These are phyloP conservation scores for Oceanites oceanicus DNA, from an alignment of 2,113 vertebrate species.

Conservation along the genomic window DNA sequence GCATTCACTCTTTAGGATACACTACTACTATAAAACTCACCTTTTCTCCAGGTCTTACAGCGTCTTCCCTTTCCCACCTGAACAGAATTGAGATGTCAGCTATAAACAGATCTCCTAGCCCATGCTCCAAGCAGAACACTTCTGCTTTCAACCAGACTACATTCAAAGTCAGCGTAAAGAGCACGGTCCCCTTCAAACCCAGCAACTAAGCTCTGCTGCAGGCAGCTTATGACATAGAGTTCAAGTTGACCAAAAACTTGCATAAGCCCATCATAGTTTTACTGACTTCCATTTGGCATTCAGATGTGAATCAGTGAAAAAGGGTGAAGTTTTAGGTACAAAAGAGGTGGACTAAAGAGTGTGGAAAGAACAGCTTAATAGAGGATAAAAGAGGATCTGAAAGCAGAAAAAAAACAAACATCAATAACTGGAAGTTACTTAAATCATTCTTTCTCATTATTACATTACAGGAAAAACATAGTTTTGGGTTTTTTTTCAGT, in stretches of 20 bases:
- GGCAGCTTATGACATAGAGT: not conserved
- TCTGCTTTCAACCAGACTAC: not conserved
- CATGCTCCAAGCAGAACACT: not conserved
- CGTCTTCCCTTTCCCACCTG: not conserved
- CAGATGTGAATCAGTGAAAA: not conserved
- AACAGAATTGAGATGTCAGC: not conserved
- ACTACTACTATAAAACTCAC: not conserved
- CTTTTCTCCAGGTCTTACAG: not conserved
- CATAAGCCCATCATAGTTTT: not conserved
- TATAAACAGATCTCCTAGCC: not conserved
- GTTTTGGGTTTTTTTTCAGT: not conserved
- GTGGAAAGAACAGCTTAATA: not conserved
- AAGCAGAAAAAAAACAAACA: not conserved
- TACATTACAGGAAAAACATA: not conserved
- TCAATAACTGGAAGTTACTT: not conserved
- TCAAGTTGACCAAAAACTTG: not conserved
- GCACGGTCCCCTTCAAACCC: not conserved
- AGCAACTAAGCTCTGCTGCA: not conserved
- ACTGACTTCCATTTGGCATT: not conserved
- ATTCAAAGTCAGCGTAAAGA: not conserved
- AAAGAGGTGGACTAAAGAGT: not conserved
- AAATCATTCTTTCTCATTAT: not conserved
- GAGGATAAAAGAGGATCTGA: not conserved
- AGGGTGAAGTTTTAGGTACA: not conserved
- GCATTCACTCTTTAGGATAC: not conserved